Evolutionary conservation across 2,797 vertebrate genomes (phyloP), one percentile per base, ranked within the genome.

Genomic region (Epinephelus coioides): DNA sequence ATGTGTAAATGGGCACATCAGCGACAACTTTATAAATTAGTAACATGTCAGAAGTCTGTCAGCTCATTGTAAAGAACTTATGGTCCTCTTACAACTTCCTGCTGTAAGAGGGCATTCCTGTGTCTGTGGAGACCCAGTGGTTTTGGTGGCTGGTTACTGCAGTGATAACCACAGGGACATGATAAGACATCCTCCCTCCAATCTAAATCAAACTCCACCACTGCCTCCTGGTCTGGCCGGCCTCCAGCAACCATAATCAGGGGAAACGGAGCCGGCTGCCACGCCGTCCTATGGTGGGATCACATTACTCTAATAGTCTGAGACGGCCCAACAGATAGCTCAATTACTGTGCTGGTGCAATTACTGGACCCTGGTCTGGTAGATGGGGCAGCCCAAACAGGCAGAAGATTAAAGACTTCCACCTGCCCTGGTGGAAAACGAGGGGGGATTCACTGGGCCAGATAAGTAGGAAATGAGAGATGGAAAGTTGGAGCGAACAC

Each of bases 361-460:
- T 93, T 88, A 92, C 75, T 74, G 76, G 61, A 46, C 69, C 63
- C 65, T 67, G 78, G 59, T 84, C 25, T 73, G 81, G 61, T 60
- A 86, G 64, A 74, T 49, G 25, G 51, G 54, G 67, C 18, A 57
- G 71, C 18, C 50, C 50, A 76, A 85, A 90, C 19, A 66, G 77
- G 63, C 53, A 76, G 71, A 81, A 83, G 83, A 92, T 92, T 88
- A 93, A 92, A 93, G 89, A 85, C 86, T 82, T 92, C 84, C 84
- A 85, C 87, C 85, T 86, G 71, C 59, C 30, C 64, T 63, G 54
- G 70, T 73, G 68, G 83, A 86, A 82, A 81, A 82, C 13, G 7
- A 80, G 70, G 21, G 15, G 40, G 60, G 72, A 73, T 73, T 71
- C 74, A 74, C 51, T 5, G 25, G 73, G 49, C 61, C 73, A 74